A percentile compares a stretch with the other conserved stretches of the same genome.
phyloP scores from a whole-genome alignment of 2,113 vertebrate species.

The Chiloscyllium plagiosum region DNA sequence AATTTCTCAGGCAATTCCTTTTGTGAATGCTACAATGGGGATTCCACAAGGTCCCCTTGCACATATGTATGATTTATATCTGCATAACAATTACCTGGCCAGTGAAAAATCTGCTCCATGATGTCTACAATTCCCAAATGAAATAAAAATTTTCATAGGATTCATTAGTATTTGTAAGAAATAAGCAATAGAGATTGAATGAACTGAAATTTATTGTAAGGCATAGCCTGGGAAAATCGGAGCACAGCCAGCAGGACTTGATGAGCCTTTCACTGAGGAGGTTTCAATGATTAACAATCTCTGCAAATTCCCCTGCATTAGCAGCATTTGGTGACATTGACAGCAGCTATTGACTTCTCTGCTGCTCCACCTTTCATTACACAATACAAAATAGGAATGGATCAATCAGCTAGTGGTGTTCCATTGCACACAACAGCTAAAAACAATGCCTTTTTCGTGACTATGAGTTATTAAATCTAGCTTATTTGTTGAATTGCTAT shows the following conservation, averaged over 20 bases:
- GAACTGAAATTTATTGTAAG: background rate
- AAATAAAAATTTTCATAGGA: background rate
- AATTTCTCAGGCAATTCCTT: too few relatives aligned
- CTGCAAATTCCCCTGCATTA: constrained; percentile 6
- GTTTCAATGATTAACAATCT: background rate
- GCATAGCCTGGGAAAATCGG: background rate
- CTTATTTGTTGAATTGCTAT: background rate
- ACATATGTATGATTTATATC: too few relatives aligned
- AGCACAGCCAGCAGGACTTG: background rate
- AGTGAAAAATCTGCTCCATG: too few relatives aligned
- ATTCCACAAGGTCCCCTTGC: too few relatives aligned
- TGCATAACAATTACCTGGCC: too few relatives aligned
- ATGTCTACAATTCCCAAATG: background rate
- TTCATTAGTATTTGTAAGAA: background rate
- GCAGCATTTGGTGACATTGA: background rate
- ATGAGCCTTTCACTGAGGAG: background rate
- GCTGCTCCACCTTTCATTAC: background rate
- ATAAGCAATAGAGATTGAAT: background rate
- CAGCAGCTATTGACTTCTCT: background rate
- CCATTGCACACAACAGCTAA: constrained; percentile 9
- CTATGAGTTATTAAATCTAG: background rate
- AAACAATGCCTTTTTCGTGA: background rate
- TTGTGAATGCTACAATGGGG: too few relatives aligned
- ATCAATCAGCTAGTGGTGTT: background rate
- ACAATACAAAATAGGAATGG: background rate